Conservation (phyloP, 35 echinoderm and acorn worm species). For the Anneissia japonica region DNA sequence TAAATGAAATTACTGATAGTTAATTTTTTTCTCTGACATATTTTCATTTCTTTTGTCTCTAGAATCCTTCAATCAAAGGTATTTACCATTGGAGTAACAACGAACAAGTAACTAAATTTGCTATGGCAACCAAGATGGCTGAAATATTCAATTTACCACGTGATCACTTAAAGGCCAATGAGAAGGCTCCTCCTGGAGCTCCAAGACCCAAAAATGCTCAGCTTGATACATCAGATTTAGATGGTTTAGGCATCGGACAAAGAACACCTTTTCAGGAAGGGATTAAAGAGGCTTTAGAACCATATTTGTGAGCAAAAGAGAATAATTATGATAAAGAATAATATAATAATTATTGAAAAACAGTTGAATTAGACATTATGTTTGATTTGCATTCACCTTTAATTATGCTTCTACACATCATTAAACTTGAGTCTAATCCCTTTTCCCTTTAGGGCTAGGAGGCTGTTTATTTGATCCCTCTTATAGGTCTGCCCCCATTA, state of each 20-base stretch:
- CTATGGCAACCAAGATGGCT: constrained; percentile 53
- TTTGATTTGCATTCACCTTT: too few relatives aligned
- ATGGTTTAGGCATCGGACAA: constrained; percentile 55
- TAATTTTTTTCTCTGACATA: too few relatives aligned
- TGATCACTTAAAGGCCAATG: constrained; percentile 57
- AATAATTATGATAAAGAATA: too few relatives aligned
- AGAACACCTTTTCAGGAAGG: constrained; percentile 56
- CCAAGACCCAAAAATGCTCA: constrained; percentile 54
- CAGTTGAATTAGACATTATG: too few relatives aligned
- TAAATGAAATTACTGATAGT: too few relatives aligned
- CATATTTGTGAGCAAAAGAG: constrained; percentile 43
- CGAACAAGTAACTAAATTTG: constrained; percentile 66
- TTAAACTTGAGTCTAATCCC: too few relatives aligned
- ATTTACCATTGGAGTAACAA: constrained; percentile 74
- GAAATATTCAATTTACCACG: constrained; percentile 53
- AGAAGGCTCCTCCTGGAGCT: constrained; percentile 41
- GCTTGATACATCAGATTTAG: constrained; percentile 48
- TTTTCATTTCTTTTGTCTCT: constrained; percentile 20
- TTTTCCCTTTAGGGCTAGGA: too few relatives aligned
- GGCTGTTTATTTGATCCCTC: too few relatives aligned
- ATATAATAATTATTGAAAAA: too few relatives aligned
- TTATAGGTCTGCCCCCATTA: too few relatives aligned
- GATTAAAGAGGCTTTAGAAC: constrained; percentile 38
- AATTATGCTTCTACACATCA: too few relatives aligned
- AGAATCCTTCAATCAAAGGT: constrained; percentile 48